phyloP scores from a whole-genome alignment of 1,140 invertebrate genomes.

The Drosophila kohkoa region DNA sequence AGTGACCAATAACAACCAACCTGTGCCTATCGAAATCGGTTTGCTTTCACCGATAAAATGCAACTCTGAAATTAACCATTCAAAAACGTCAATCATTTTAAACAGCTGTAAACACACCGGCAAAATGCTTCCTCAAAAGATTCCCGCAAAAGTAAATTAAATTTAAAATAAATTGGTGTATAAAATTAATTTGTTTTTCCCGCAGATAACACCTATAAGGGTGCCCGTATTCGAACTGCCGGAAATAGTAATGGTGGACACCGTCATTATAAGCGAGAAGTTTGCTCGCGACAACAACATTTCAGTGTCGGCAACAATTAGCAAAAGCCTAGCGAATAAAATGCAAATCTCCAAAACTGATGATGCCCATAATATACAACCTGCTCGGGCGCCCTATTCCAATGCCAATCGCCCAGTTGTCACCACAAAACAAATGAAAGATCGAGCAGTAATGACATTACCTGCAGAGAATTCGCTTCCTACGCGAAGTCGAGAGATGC shows the following conservation, averaged over 20 bases:
- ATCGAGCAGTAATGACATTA: not conserved
- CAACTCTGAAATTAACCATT: slow-evolving; percentile 10
- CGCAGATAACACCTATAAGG: slow-evolving; percentile 21
- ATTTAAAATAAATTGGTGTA: not conserved
- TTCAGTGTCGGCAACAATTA: not conserved
- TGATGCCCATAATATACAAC: not conserved
- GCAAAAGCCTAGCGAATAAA: not conserved
- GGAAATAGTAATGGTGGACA: slow-evolving; percentile 46
- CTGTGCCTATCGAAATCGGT: no score
- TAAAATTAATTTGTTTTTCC: not conserved
- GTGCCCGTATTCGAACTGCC: slow-evolving; percentile 50
- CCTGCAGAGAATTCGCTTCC: slow-evolving; percentile 9
- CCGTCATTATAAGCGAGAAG: slow-evolving; percentile 19
- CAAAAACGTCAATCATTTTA: not conserved
- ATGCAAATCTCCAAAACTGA: not conserved
- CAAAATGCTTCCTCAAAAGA: slow-evolving; percentile 16
- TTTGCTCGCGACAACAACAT: slow-evolving; percentile 16
- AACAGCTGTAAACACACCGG: not conserved
- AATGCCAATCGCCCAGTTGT: not conserved
- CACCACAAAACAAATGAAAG: not conserved
- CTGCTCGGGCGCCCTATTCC: not conserved
- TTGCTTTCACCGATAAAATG: not conserved
- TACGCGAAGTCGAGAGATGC: slow-evolving; percentile 20
- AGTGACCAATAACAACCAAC: no score
- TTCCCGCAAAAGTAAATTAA: slow-evolving; percentile 16